Percentiles rank a stretch among this genome's conserved stretches.
These are phyloP conservation scores for Horisme vitalbata DNA, from an alignment of 2,888 invertebrate genomes.

Conservation along the genomic window DNA sequence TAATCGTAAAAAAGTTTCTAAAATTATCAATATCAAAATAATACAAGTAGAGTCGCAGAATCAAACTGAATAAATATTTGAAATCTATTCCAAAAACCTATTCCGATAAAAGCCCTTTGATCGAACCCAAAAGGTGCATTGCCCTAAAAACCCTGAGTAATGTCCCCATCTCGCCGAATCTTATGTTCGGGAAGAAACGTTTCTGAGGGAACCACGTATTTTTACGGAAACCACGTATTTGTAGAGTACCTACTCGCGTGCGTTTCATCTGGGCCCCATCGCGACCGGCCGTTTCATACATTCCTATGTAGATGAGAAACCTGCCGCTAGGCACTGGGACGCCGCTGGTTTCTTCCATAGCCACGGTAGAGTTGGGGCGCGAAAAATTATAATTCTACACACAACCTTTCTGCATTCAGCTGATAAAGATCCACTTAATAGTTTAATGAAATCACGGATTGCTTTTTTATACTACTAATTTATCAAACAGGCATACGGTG, in stretches of 20 bases:
- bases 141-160: slow-evolving; percentile 5
- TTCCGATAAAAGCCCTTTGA: slow-evolving; percentile 14
- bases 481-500: too few relatives aligned
- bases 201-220: slow-evolving; percentile 9
- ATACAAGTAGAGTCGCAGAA: too few relatives aligned
- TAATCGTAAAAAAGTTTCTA: too few relatives aligned
- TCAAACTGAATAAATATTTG: too few relatives aligned
- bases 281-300: slow-evolving; percentile 24
- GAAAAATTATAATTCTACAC: too few relatives aligned
- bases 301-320: slow-evolving; percentile 30
- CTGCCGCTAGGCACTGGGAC: background rate
- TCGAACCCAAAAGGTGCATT: slow-evolving; percentile 13
- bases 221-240: slow-evolving; percentile 9
- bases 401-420: too few relatives aligned
- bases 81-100: slow-evolving; percentile 5
- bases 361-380: background rate
- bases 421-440: too few relatives aligned
- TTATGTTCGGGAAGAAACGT: slow-evolving; percentile 7
- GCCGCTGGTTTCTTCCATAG: background rate
- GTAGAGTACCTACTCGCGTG: slow-evolving; percentile 23
- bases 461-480: too few relatives aligned
- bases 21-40: too few relatives aligned
- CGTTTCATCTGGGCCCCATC: slow-evolving; percentile 19
- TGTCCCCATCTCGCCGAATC: slow-evolving; percentile 12
- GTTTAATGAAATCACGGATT: too few relatives aligned